These are phyloP conservation scores for Aricia agestis DNA, from an alignment of 1,140 invertebrate genomes.

Conservation along the genomic window DNA sequence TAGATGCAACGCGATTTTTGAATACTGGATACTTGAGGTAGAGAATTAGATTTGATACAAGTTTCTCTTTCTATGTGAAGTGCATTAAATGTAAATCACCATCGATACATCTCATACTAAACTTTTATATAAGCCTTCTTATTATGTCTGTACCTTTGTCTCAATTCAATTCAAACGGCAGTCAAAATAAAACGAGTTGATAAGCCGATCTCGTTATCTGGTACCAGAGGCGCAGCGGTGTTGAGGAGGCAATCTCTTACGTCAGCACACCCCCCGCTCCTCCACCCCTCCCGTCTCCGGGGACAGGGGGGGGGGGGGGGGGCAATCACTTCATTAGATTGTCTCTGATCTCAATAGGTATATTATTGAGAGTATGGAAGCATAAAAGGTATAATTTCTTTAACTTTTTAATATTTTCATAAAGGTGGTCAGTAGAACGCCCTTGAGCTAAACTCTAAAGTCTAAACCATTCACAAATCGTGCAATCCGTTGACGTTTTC, in stretches of 20 bases:
- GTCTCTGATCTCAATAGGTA: background rate
- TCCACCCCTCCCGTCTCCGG: background rate
- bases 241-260: slow-evolving; percentile 6
- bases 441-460: too few relatives aligned
- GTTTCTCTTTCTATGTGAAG: too few relatives aligned
- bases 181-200: background rate
- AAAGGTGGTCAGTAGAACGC: too few relatives aligned
- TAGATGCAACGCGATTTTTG: too few relatives aligned
- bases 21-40: too few relatives aligned
- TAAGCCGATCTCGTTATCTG: background rate
- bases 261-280: background rate
- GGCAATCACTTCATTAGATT: background rate
- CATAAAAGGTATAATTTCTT: too few relatives aligned
- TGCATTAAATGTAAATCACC: too few relatives aligned
- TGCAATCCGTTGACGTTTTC: too few relatives aligned
- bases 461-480: too few relatives aligned
- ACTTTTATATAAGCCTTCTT: background rate
- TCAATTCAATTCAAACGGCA: background rate
- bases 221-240: background rate
- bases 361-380: background rate
- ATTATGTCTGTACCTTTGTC: background rate
- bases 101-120: background rate
- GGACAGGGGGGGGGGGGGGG: background rate
- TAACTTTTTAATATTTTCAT: too few relatives aligned
- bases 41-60: too few relatives aligned